These are phyloP conservation scores for Clarias fuscus DNA, from an alignment of 2,797 vertebrate species.

Conservation along the genomic window DNA sequence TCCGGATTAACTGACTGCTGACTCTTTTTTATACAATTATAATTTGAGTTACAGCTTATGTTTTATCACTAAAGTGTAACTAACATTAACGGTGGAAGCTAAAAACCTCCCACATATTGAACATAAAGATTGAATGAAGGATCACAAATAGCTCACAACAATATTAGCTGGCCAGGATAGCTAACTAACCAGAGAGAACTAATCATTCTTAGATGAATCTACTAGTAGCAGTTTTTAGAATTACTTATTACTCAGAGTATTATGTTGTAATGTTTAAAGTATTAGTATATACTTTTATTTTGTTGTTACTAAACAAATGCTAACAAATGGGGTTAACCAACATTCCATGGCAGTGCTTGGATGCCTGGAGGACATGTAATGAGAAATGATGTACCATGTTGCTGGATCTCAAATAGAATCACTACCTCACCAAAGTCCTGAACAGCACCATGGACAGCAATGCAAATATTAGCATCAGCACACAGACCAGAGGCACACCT, in stretches of 20 bases:
- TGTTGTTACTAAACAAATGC: not conserved
- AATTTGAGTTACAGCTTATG: too few species aligned
- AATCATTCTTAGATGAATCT: not conserved
- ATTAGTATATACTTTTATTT: not conserved
- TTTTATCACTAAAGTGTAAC: too few species aligned
- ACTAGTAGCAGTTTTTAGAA: not conserved
- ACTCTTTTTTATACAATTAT: too few species aligned
- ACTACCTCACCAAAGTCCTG: not conserved
- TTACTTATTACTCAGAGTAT: not conserved
- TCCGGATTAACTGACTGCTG: too few species aligned
- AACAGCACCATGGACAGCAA: conserved; percentile 25
- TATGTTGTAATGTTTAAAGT: not conserved
- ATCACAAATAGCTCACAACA: not conserved
- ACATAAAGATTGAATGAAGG: not conserved
- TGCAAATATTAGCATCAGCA: not conserved
- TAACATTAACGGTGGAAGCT: too few species aligned
- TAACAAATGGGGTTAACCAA: not conserved
- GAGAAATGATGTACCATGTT: not conserved
- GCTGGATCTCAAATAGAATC: not conserved
- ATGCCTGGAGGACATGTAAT: not conserved
- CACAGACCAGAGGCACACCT: not conserved
- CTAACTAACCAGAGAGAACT: not conserved
- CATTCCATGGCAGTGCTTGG: not conserved
- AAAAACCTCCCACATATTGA: not conserved
- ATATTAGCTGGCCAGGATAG: not conserved